Base-by-base conservation (phyloP, 2,797 vertebrate species). In the Artibeus jamaicensis region DNA sequence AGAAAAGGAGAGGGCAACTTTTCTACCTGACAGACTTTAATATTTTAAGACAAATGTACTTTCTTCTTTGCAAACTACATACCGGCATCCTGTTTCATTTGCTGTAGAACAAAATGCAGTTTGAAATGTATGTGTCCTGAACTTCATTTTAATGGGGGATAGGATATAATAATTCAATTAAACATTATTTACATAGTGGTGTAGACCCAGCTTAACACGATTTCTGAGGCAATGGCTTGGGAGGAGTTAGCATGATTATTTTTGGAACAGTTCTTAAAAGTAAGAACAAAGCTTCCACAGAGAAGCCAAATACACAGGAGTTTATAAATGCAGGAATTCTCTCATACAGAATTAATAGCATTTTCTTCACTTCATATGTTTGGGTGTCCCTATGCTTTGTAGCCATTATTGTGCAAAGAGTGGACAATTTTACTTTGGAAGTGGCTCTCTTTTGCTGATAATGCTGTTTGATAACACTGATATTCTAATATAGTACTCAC, bases 381-480 rank as follows among this genome's bases (percentile, higher is more conserved):
- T 90, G 55, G 18, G 44, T 55, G 34, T 14, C 32, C 70, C 48
- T 82, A 12, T 79, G 78, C 53, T 90, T 42, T 39, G 3, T 44
- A 73, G 46, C 18, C 24, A n/a, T 89, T 71, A 77, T 53, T 97
- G 67, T 93, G 44, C 24, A 85, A 86, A 73, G 50, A 73, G 37
- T 37, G 32, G 73, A 70, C 92, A 86, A 74, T 88, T 65, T 79
- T 93, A 34, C 70, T 95, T 67, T 76, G 67, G 15, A 84, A 89
- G 32, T 76, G 53, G 22, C 74, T 95, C 6, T 90, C 42, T 65
- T 89, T 85, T 88, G 87, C 68, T 81, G 82, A 94, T 68, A 79
- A 55, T 57, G 50, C 81, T 78, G 50, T 97, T 97, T 93, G 85
- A 91, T 96, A 94, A 84, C 48, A 86, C 82, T 89, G 94, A 97